A percentile compares a stretch with the other conserved stretches of the same genome.
These are phyloP conservation scores for Spodoptera exigua DNA, from an alignment of 2,888 invertebrate species.

Conservation along the genomic window DNA sequence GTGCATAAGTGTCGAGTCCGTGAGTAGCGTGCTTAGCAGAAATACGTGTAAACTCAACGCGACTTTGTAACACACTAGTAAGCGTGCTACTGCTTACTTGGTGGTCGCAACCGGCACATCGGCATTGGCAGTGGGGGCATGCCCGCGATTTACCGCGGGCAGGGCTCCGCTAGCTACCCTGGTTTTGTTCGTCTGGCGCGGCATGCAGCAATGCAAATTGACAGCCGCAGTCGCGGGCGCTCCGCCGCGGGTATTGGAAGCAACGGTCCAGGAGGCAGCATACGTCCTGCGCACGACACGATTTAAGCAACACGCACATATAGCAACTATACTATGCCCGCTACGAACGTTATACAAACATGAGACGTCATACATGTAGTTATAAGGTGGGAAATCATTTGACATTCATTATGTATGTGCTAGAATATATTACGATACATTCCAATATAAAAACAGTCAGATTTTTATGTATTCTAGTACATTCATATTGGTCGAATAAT, in stretches of 20 bases:
- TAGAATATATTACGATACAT: slow-evolving; percentile 13
- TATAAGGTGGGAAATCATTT: slow-evolving; percentile 16
- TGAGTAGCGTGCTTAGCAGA: slow-evolving; percentile 67
- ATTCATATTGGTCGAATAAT: slow-evolving; percentile 22
- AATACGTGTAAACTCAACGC: slow-evolving; percentile 60
- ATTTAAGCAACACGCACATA: slow-evolving; percentile 81
- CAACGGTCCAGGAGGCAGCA: slow-evolving; percentile 97
- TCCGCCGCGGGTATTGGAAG: slow-evolving; percentile 95
- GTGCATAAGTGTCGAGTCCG: slow-evolving; percentile 59
- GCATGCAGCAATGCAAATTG: slow-evolving; percentile 97
- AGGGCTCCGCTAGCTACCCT: slow-evolving; percentile 89
- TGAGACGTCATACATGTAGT: slow-evolving; percentile 33
- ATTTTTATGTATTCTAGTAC: slow-evolving; percentile 14
- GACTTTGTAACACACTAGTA: slow-evolving; percentile 75
- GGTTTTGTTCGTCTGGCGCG: slow-evolving; percentile 91
- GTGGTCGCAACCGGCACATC: slow-evolving; percentile 85
- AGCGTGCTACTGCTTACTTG: slow-evolving; percentile 87
- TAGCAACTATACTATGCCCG: slow-evolving; percentile 51
- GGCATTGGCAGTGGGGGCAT: slow-evolving; percentile 85
- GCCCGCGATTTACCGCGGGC: slow-evolving; percentile 86
- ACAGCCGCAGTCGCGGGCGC: slow-evolving; percentile 96
- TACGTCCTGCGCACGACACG: slow-evolving; percentile 91
- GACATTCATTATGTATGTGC: slow-evolving; percentile 19
- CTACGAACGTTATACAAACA: slow-evolving; percentile 33
- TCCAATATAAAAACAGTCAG: not conserved